Percentiles rank a stretch among this genome's conserved stretches.
phyloP scores from a whole-genome alignment of 2,797 vertebrate genomes.

The Hypotaenidia okinawae region DNA sequence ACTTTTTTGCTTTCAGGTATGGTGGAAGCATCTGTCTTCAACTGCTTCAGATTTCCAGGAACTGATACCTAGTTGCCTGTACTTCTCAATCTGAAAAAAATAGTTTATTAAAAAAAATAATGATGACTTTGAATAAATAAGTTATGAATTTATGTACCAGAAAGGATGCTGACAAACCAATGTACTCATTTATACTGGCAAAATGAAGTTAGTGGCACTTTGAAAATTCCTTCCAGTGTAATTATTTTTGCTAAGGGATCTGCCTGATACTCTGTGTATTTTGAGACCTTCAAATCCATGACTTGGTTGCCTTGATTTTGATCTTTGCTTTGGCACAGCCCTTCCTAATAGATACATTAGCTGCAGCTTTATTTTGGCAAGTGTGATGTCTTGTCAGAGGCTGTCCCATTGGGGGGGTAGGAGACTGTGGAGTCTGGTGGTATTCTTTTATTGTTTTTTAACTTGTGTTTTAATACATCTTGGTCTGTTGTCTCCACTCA shows the following conservation, averaged over 20 bases:
- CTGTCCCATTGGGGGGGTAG: accelerated
- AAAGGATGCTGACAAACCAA: background rate
- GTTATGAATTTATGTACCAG: background rate
- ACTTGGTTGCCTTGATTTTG: background rate
- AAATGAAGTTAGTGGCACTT: background rate
- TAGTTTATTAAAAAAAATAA: background rate
- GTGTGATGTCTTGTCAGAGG: background rate
- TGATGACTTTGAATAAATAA: background rate
- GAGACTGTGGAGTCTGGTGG: background rate
- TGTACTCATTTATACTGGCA: background rate
- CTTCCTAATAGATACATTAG: background rate
- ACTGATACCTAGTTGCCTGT: background rate
- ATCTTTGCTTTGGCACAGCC: background rate
- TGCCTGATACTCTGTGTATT: background rate
- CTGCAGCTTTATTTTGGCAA: background rate
- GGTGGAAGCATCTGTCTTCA: background rate
- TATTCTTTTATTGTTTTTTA: background rate
- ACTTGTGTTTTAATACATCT: background rate
- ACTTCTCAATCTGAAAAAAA: background rate
- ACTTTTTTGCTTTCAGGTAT: background rate
- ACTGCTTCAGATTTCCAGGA: background rate
- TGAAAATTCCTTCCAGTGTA: background rate
- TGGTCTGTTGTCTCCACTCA: background rate
- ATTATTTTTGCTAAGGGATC: background rate
- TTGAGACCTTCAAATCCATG: background rate